phyloP scores from a whole-genome alignment of 2,888 invertebrate species.

The Leptopilina drosophilae region DNA sequence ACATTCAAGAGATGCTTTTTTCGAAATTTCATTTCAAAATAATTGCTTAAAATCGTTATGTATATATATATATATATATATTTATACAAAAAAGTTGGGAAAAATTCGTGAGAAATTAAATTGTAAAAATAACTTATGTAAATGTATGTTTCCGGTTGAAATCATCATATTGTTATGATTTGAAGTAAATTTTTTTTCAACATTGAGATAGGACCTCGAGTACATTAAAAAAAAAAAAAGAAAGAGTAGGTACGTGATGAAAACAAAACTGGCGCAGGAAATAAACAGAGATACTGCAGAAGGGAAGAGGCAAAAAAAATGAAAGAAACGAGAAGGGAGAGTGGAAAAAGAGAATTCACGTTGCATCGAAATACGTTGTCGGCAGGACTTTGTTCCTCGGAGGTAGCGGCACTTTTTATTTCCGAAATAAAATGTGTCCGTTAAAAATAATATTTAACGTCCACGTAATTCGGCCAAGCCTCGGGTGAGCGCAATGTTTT shows the following conservation, averaged over 20 bases:
- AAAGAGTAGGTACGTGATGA: slow-evolving; percentile 29
- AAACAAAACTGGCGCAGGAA: slow-evolving; percentile 37
- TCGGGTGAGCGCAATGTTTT: slow-evolving; percentile 64
- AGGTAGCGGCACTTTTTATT: slow-evolving; percentile 62
- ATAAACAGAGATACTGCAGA: slow-evolving; percentile 30
- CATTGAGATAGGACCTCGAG: slow-evolving; percentile 22
- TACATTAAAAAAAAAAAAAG: not conserved
- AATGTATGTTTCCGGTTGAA: not conserved
- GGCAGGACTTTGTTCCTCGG: slow-evolving; percentile 63
- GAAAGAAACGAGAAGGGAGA: slow-evolving; percentile 3
- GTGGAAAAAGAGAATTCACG: slow-evolving; percentile 30
- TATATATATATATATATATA: no score
- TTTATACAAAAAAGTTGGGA: not conserved
- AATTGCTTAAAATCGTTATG: not conserved
- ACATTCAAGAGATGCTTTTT: slow-evolving; percentile 2
- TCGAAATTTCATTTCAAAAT: not conserved
- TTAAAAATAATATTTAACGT: slow-evolving; percentile 72
- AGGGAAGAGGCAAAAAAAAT: slow-evolving; percentile 30
- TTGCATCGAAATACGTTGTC: slow-evolving; percentile 33
- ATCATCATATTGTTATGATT: slow-evolving; percentile 24
- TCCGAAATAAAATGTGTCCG: slow-evolving; percentile 68
- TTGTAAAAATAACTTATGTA: not conserved
- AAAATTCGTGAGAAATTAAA: not conserved
- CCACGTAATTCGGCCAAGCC: slow-evolving; percentile 67
- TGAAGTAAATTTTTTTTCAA: slow-evolving; percentile 3